Evolutionary conservation across 2,797 vertebrate genomes (phyloP), one percentile per base, ranked within the genome.

Genomic region (Neosilurus mollespiculum): DNA sequence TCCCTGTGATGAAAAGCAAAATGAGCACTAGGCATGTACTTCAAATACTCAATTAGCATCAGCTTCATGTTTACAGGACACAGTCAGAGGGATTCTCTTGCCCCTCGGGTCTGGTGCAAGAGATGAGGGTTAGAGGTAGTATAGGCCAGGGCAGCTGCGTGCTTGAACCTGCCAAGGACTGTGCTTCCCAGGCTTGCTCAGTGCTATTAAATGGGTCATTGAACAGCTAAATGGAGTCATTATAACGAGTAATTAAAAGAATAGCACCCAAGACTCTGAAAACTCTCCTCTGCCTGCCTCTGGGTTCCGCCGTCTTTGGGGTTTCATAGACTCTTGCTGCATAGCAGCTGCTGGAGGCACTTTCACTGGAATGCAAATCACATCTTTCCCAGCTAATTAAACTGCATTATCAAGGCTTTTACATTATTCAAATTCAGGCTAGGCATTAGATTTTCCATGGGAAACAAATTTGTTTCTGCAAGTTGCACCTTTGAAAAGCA

Each of bases 231-330:
- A 95, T 95, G 93, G 94, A 93, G 90, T 94, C 94, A 95, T 95
- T 95, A 94, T 95, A 92, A 95, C 90, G 90, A 94, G 93, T 94
- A 94, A 95, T 94, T 95, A 94, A 95, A 94, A 94, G 92, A 94
- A 94, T 93, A 91, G 91, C 78, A 86, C 92, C 87, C 87, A 94
- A 93, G 91, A 85, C 90, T 93, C 90, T 87, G 84, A 87, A 80
- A 92, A 91, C 87, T 91, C 81, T 88, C 78, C 87, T 90, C 91
- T 91, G 90, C 89, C 18, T 53, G 86, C 78, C 80, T 92, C 88
- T 88, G 83, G 90, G 92, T 94, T 94, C 91, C 90, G 91, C 90
- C 86, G 89, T 87, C 86, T 92, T 93, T 88, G 87, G 90, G 89
- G 90, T 90, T 89, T 92, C 90, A 85, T 72, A 77, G 79, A 88